Evolutionary conservation across 2,888 invertebrate species (phyloP), one percentile per base, ranked within the genome.

Genomic region (Congeria kusceri): DNA sequence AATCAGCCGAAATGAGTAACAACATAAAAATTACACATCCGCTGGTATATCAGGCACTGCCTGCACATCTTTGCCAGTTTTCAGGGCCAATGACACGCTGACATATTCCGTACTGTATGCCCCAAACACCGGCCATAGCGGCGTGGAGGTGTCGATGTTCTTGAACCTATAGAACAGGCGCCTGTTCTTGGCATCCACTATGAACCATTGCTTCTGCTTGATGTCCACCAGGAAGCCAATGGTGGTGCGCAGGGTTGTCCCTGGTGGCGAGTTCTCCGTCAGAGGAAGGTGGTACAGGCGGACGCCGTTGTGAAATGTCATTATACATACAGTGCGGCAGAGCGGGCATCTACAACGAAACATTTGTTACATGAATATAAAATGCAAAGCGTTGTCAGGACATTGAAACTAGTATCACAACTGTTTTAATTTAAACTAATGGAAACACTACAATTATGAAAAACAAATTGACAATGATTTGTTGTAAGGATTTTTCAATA

Each of bases 121-220:
- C 13, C 86, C 87, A 75, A 87, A 87, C 4, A 84, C 77, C 0
- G 87, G 87, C 87, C 87, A 87, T 1, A 87, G 66, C 0, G 87
- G 83, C 20, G 85, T 85, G 1, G 76, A 77, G 0, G 79, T 78
- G 53, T 87, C 87, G n/a, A 87, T 79, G 49, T 74, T 74, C 59
- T 80, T 80, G 32, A 87, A 87, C 15, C 84, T 63, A 56, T 72
- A 82, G 69, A 87, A 83, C 11, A 84, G 68, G 11, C 81, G 80
- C 18, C 84, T 68, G 27, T 83, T 85, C 64, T 84, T 86, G 11
- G 85, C 86, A 44, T 87, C 87, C 3, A 85, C 77, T 27, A 86
- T 75, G 29, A 77, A 81, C 84, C 83, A 86, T n/a, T 86, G 80
- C 44, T 75, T 84, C n/a, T 77, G 58, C 1, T 78, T 76, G 59